phyloP scores from a whole-genome alignment of 2,797 vertebrate species.

The Cryptoprocta ferox region DNA sequence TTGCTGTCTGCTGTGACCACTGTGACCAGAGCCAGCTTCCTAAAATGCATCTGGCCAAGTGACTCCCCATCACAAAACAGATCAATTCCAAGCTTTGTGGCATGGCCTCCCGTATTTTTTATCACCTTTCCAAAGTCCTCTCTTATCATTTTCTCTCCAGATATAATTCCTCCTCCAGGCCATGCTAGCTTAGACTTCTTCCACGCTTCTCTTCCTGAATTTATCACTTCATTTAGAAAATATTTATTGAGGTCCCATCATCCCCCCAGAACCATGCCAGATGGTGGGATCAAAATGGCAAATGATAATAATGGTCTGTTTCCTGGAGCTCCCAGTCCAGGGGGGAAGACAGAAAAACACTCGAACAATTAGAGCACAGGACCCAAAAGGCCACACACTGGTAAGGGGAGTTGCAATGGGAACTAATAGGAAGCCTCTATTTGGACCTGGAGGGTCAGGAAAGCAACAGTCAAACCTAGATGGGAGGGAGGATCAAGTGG shows the following conservation, averaged over 20 bases:
- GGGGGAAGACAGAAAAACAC: not conserved
- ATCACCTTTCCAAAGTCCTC: not conserved
- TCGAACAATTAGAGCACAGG: not conserved
- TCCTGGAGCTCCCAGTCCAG: not conserved
- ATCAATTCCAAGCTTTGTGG: not conserved
- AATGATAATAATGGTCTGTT: not conserved
- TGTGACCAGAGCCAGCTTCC: not conserved
- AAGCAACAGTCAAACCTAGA: not conserved
- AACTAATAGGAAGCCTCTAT: not conserved
- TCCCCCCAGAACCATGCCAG: not conserved
- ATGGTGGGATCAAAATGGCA: not conserved
- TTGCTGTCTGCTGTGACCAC: not conserved
- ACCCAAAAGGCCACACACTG: not conserved
- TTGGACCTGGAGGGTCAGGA: not conserved
- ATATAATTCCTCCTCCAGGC: not conserved
- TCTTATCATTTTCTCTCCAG: not conserved
- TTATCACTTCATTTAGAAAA: conserved; percentile 16
- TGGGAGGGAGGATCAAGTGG: not conserved
- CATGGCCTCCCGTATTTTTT: not conserved
- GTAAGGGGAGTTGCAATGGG: not conserved
- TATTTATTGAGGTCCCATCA: not conserved
- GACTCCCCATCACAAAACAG: not conserved
- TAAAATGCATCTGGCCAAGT: not conserved
- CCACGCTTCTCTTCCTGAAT: not conserved
- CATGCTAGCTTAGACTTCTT: not conserved